Conservation (phyloP, 2,113 vertebrate species). For the Danionella cerebrum region DNA sequence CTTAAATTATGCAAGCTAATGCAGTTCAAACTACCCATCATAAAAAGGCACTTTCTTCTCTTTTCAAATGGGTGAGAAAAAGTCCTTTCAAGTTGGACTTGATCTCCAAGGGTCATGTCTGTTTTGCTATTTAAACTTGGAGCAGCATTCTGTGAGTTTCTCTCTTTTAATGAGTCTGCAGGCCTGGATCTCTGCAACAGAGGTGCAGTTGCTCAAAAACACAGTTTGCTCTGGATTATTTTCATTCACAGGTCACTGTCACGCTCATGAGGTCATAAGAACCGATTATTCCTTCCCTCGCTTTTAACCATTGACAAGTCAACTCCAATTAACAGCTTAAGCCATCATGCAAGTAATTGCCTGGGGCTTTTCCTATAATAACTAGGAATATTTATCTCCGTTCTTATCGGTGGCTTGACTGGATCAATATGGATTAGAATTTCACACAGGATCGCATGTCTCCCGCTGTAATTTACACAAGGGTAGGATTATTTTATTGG, state of each 20-base stretch:
- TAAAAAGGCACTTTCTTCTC: constrained; percentile 31
- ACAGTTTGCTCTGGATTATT: background rate
- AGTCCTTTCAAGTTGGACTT: constrained; percentile 49
- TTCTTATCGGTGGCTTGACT: constrained; percentile 37
- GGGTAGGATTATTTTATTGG: constrained; percentile 16
- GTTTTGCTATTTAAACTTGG: constrained; percentile 42
- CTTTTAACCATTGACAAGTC: constrained; percentile 22
- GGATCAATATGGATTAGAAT: constrained; percentile 54
- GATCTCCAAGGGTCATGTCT: constrained; percentile 49
- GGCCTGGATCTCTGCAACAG: background rate
- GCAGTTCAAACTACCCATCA: constrained; percentile 48
- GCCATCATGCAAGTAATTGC: constrained; percentile 38
- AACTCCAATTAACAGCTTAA: constrained; percentile 31
- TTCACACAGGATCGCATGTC: constrained; percentile 45
- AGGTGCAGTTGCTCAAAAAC: background rate
- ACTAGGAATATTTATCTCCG: constrained; percentile 51
- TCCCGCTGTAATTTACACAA: constrained; percentile 30
- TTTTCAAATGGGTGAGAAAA: background rate
- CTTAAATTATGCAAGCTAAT: constrained; percentile 67
- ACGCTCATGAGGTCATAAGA: constrained; percentile 28
- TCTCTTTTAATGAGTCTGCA: constrained; percentile 52
- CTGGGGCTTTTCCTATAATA: constrained; percentile 40
- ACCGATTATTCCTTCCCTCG: constrained; percentile 4
- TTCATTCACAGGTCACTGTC: constrained; percentile 31
- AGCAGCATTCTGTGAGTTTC: constrained; percentile 35